Base-by-base conservation (phyloP, 2,888 invertebrate species). In the Athalia rosae region DNA sequence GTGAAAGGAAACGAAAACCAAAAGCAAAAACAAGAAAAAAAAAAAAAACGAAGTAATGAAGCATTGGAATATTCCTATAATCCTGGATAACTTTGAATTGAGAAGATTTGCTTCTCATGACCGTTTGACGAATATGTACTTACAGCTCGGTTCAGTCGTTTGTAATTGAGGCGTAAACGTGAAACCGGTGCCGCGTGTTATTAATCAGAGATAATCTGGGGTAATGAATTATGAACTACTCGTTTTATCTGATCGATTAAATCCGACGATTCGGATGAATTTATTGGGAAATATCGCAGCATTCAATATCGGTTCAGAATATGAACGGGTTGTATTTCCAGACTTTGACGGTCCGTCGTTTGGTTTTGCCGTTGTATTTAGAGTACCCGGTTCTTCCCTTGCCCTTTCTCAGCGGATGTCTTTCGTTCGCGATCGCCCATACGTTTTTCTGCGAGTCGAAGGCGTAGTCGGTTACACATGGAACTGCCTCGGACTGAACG, bases 401-500 rank as follows among this genome's bases (percentile, higher is more conserved):
- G 0, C 56, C 15, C 41, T 76, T 73, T 59, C 76, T 59, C 11
- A 79, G 73, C 8, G 81, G 82, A 78, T 83, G 81, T 61, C 78
- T 56, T 4, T 78, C 59, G 77, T 86, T 85, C 28, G 84, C 79
- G 56, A 85, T 66, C 56, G 80, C 86, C 86, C 85, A 86, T 4
- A 86, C 77, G 76, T 84, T 84, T 58, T 78, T 85, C 77, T 83
- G 83, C 4, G 76, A 28, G 45, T 86, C 86, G 74, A 82, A 79
- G 4, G 78, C 66, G 61, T 86, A 86, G 79, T 86, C 85, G 28
- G 82, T 86, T 76, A 86, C 82, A 64, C 83, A 85, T 6, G 84
- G 84, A 28, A 83, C 81, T 50, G 81, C 77, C 59, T 84, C 82
- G 9, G 80, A 82, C 78, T 87, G 87, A n/a, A 86, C 69, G 62